A percentile compares a stretch with the other conserved stretches of the same genome.
Evolutionary conservation across 2,113 vertebrate species (phyloP).

Genomic region (Ceuthmochares aereus): DNA sequence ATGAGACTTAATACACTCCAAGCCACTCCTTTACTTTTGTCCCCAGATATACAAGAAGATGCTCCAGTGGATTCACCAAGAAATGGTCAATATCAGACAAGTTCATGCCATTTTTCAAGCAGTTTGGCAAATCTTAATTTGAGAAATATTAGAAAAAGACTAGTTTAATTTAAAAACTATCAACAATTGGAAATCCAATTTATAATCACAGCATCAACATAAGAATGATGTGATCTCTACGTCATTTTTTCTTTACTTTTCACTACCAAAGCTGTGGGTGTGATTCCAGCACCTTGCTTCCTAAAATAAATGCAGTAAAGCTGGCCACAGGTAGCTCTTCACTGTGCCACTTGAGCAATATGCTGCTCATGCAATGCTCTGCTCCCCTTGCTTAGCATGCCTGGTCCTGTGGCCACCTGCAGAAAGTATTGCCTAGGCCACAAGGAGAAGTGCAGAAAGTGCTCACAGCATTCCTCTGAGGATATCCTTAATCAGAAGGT

Average conservation of each 20-base stretch:
- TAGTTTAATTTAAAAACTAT: neutral
- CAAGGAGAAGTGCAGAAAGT: neutral
- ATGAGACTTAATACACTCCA: neutral
- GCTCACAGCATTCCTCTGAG: neutral
- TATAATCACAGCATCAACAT: accelerated
- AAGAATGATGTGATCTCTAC: neutral
- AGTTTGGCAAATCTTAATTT: neutral
- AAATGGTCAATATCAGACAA: neutral
- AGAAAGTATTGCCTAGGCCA: neutral
- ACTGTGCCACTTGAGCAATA: too few relatives aligned
- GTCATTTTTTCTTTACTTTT: neutral
- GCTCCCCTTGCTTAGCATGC: neutral
- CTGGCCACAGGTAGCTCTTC: neutral
- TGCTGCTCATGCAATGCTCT: neutral
- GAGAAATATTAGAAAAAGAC: neutral
- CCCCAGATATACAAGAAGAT: neutral
- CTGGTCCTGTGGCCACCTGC: neutral
- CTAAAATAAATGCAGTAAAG: neutral
- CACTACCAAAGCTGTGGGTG: accelerated
- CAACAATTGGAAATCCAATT: neutral
- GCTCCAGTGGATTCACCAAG: neutral
- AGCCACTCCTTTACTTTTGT: neutral
- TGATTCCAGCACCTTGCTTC: neutral
- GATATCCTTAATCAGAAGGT: neutral
- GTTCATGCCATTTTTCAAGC: neutral